phyloP scores from a whole-genome alignment of 2,888 invertebrate species.

The Torymus tubicola region DNA sequence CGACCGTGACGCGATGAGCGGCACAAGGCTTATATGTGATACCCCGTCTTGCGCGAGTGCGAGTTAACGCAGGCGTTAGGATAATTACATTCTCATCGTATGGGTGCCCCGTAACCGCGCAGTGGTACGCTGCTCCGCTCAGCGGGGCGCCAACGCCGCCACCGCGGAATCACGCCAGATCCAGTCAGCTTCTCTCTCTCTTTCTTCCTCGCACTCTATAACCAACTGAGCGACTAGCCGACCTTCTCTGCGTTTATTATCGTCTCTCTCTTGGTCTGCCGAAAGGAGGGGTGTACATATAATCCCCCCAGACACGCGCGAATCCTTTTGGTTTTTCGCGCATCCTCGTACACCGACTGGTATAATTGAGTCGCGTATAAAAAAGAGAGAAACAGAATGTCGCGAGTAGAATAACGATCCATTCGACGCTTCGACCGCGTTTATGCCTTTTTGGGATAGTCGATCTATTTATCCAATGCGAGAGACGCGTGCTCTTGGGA shows the following conservation, averaged over 20 bases:
- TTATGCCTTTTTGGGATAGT: slow-evolving; percentile 6
- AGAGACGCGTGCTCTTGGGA: neutral
- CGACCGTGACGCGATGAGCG: slow-evolving; percentile 56
- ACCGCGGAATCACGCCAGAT: slow-evolving; percentile 60
- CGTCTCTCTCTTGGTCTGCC: slow-evolving; percentile 25
- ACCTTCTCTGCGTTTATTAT: slow-evolving; percentile 59
- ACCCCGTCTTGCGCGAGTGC: slow-evolving; percentile 10
- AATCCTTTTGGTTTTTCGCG: slow-evolving; percentile 5
- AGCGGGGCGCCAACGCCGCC: slow-evolving; percentile 63
- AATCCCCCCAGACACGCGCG: neutral
- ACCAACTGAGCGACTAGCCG: slow-evolving; percentile 65
- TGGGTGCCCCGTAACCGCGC: slow-evolving; percentile 66
- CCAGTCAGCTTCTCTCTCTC: slow-evolving; percentile 19
- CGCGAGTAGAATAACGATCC: slow-evolving; percentile 22
- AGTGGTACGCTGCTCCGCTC: slow-evolving; percentile 54
- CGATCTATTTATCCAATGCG: slow-evolving; percentile 22
- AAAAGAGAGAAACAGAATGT: neutral
- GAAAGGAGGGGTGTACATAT: slow-evolving; percentile 15
- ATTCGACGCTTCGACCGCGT: neutral
- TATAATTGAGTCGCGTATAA: slow-evolving; percentile 47
- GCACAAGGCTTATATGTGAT: neutral
- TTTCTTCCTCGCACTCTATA: slow-evolving; percentile 56
- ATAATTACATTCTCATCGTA: slow-evolving; percentile 67
- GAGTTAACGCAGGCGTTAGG: slow-evolving; percentile 65
- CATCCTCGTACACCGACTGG: neutral